Percentiles rank a stretch among this genome's conserved stretches.
Evolutionary conservation across 1,140 invertebrate species (phyloP).

Genomic region (Mercenaria mercenaria): DNA sequence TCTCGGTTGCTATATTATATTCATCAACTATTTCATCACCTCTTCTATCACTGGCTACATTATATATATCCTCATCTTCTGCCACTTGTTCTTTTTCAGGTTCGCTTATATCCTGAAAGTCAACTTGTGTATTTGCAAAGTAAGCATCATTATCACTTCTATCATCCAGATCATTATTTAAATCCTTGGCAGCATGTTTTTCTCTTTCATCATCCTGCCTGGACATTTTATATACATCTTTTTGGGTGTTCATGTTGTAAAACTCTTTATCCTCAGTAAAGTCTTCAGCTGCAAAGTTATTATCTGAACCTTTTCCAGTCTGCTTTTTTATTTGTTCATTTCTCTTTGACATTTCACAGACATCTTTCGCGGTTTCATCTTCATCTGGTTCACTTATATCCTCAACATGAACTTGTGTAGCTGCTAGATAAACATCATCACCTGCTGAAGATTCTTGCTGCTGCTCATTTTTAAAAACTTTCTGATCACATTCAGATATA

Average conservation of each 20-base stretch:
- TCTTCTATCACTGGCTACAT: background rate
- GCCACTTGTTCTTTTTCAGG: background rate
- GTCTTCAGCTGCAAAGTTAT: too few relatives aligned
- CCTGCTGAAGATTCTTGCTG: background rate
- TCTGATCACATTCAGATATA: too few relatives aligned
- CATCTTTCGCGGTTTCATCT: too few relatives aligned
- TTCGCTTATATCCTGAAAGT: background rate
- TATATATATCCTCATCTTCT: background rate
- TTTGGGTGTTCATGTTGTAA: background rate
- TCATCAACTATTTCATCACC: background rate
- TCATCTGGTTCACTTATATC: background rate
- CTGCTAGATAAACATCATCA: background rate
- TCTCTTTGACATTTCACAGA: too few relatives aligned
- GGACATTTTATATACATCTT: background rate
- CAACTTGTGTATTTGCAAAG: background rate
- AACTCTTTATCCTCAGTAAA: background rate
- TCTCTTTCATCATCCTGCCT: too few relatives aligned
- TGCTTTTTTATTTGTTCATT: too few relatives aligned
- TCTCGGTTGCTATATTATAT: background rate
- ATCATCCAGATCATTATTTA: background rate
- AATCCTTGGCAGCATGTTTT: too few relatives aligned
- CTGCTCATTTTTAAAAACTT: background rate
- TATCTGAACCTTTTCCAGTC: too few relatives aligned
- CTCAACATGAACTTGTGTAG: constrained; percentile 1
- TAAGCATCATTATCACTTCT: background rate